Base-by-base conservation (phyloP, 2,888 invertebrate genomes). In the Lysandra coridon region DNA sequence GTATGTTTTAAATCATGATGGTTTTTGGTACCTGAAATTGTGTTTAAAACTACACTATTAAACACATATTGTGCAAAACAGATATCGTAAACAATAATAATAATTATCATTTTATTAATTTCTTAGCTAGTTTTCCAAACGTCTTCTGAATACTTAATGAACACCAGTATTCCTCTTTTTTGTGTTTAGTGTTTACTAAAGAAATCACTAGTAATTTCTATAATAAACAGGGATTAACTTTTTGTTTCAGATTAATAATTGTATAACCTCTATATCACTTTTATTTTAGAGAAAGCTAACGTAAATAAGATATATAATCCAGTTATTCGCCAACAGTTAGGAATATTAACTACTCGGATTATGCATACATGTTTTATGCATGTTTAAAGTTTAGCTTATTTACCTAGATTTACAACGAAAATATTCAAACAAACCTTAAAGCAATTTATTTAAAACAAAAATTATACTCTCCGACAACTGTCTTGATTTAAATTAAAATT, bases 271-370 rank as follows among this genome's bases (percentile, higher is more conserved):
- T 44, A n/a, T n/a, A n/a, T 73, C 23, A 74, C 10, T 49, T 74
- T n/a, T 23, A 44, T 74, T n/a, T 44, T 10, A 23, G 23, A 44
- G 23, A 74, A 44, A 74, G 44, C n/a, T 49, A 12, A 23, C 74
- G n/a, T 75, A 53, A 75, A 75, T 53, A 53, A 75, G 53, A 75
- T 75, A 75, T 75, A 75, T 53, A 53, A 75, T 33, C 44, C 30
- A 80, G 79, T 73, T 79, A 60, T 79, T 81, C 81, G 81, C 82
- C 82, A 81, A 81, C 79, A 80, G 80, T 81, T 81, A 81, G 78
- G 74, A 79, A 81, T 81, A 81, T 81, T 80, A 82, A 82, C 81
- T 80, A 82, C 81, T 81, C n/a, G 4, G 10, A 64, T 64, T 64
- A 7, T 78, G 74, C 81, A 81, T 82, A 80, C 78, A 79, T 81